Percentiles rank a stretch among this genome's conserved stretches.
These are phyloP conservation scores for Conus ventricosus DNA, from an alignment of 1,140 invertebrate species.

Conservation along the genomic window DNA sequence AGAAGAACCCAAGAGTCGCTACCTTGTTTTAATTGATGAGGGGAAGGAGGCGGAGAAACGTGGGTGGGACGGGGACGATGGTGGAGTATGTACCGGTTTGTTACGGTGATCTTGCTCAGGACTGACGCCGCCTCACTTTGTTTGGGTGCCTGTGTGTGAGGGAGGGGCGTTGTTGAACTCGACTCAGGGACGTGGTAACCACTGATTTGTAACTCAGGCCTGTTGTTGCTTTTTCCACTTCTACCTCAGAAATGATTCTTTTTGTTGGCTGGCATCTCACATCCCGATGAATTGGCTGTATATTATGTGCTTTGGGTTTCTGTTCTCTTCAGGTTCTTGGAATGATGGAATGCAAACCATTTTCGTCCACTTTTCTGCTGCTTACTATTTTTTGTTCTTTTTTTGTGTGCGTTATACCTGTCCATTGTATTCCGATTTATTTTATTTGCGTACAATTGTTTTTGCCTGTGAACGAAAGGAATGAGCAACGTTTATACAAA, in stretches of 20 bases:
- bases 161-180: too few relatives aligned
- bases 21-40: too few relatives aligned
- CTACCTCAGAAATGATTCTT: background rate
- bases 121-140: too few relatives aligned
- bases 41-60: too few relatives aligned
- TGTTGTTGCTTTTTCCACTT: background rate
- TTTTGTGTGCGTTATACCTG: background rate
- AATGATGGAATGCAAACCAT: too few relatives aligned
- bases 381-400: background rate
- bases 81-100: too few relatives aligned
- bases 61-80: too few relatives aligned
- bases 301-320: background rate
- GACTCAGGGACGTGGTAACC: too few relatives aligned
- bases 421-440: background rate
- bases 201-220: background rate
- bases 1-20: background rate
- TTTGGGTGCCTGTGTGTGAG: too few relatives aligned
- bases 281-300: background rate
- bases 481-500: too few relatives aligned
- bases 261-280: background rate
- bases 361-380: background rate
- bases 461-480: background rate
- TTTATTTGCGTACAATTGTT: background rate
- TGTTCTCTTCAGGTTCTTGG: too few relatives aligned
- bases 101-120: too few relatives aligned